Conservation (phyloP, 2,797 vertebrate genomes). For the Notamacropus eugenii region DNA sequence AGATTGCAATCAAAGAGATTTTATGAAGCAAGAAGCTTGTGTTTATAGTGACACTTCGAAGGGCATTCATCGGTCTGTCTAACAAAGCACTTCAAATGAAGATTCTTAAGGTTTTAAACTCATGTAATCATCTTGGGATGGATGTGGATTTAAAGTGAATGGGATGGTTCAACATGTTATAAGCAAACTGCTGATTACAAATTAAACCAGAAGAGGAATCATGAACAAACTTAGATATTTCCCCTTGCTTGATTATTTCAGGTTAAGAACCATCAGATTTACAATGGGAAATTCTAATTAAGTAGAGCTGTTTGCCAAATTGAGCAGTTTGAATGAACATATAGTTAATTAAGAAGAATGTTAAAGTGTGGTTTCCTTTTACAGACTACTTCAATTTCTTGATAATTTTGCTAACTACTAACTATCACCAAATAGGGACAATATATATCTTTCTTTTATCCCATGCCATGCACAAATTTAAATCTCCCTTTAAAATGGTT, state of each 20-base stretch:
- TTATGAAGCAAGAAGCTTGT: constrained; percentile 5
- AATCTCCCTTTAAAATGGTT: background rate
- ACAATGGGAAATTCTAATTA: constrained; percentile 33
- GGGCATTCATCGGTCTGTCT: background rate
- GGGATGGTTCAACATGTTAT: background rate
- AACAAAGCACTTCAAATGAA: background rate
- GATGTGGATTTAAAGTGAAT: background rate
- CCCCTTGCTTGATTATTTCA: constrained; percentile 23
- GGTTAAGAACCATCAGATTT: constrained; percentile 36
- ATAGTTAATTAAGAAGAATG: constrained; percentile 27
- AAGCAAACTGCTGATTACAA: constrained; percentile 20
- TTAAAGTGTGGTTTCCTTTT: constrained; percentile 18
- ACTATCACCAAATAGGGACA: background rate
- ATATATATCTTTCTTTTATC: background rate
- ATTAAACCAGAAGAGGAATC: constrained; percentile 2
- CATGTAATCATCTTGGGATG: background rate
- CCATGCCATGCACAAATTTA: background rate
- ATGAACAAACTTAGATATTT: background rate
- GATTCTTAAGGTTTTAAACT: background rate
- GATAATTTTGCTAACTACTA: constrained; percentile 20
- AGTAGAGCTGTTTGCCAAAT: constrained; percentile 9
- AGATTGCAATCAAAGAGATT: constrained; percentile 31
- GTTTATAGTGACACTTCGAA: constrained; percentile 33
- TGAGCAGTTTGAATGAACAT: constrained; percentile 12
- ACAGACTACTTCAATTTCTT: constrained; percentile 14